Conservation (phyloP, 2,113 vertebrate species). For the Promerops cafer region DNA sequence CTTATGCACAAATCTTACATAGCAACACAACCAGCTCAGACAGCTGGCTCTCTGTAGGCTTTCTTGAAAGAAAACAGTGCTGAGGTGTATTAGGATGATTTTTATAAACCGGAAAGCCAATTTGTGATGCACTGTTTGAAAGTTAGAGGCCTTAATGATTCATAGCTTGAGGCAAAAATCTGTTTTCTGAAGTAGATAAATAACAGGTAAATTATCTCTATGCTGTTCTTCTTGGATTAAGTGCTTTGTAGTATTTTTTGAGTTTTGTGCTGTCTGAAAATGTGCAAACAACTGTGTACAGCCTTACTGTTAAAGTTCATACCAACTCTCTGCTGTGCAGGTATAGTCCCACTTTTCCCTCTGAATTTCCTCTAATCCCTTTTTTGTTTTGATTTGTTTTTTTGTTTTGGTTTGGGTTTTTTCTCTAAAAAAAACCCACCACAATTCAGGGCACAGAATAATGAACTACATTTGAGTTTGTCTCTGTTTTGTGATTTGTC, state of each 20-base stretch:
- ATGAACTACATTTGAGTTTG: neutral
- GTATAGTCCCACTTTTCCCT: neutral
- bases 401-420: neutral
- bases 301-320: neutral
- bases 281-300: neutral
- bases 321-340: neutral
- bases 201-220: neutral
- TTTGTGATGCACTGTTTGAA: neutral
- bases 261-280: neutral
- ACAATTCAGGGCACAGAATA: neutral
- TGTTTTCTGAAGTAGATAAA: neutral
- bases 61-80: constrained; percentile 15
- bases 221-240: neutral
- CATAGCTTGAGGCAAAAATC: neutral
- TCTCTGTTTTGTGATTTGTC: neutral
- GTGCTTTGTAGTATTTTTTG: neutral
- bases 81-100: neutral
- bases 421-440: neutral
- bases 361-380: neutral
- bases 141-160: neutral
- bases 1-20: neutral
- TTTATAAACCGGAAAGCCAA: constrained; percentile 11
- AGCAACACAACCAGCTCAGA: neutral
- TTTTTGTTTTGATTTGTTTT: neutral
- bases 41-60: constrained; percentile 1